Evolutionary conservation across 2,888 invertebrate genomes (phyloP), one percentile per base, ranked within the genome.

Genomic region (Nomada goodeniana): DNA sequence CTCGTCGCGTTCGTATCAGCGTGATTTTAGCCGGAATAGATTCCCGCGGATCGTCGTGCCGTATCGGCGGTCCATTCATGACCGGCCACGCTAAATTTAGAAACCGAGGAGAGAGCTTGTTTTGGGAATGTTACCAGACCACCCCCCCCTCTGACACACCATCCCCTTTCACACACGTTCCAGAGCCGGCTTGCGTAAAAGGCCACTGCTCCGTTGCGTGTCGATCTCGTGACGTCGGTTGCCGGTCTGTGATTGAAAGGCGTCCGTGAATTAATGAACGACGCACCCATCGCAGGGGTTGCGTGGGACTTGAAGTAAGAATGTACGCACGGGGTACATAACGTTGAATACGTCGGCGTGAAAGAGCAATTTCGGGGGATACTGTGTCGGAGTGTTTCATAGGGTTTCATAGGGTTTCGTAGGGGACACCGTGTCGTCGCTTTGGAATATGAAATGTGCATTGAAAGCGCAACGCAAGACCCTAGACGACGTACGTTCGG

Each of bases 11-110:
- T 61, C 53, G 53, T 61, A 67, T 70, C 72, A 2, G 63, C 68
- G 78, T 59, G 82, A 68, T 80, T 80, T 76, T 71, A 72, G 80
- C 69, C 72, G 71, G 69, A 78, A 76, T 68, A 83, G 70, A 86
- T 26, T 59, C 64, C 10, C 61, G 52, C 65, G 60, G 78, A 83
- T 82, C 61, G 50, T 68, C 59, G 77, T 52, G 76, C 5, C 26
- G 73, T 74, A 85, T 79, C 78, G 67, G 68, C 68, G 82, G 80
- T 83, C 84, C 88, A 90, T 90, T 90, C 90, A 90, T 88, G 88
- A 89, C 82, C 80, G 74, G 65, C 80, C 53, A 67, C 36, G 74
- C 87, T 90, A 90, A 90, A 89, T 88, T 87, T 90, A 87, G 86
- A 86, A 67, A 44, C 77, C 82, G 70, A 79, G 71, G 76, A 80